Percentiles rank a stretch among this genome's conserved stretches.
Conservation (phyloP, 1,140 invertebrate genomes). For the Microplitis demolitor region DNA sequence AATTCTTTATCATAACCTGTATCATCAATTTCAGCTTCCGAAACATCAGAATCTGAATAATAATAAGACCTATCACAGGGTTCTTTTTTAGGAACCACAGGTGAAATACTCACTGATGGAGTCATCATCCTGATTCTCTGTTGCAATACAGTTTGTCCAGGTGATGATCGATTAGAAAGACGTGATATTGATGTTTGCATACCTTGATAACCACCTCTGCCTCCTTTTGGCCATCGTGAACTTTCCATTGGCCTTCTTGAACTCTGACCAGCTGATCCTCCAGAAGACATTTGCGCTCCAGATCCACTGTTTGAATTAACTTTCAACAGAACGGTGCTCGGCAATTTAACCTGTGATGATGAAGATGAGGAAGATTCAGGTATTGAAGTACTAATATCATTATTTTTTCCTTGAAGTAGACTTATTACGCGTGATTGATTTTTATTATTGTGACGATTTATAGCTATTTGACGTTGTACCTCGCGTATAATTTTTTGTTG, state of each 20-base stretch:
- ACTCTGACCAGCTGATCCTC: conserved; percentile 44
- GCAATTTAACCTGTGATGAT: conserved; percentile 44
- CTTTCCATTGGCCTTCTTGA: conserved; percentile 51
- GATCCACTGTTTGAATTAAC: conserved; percentile 43
- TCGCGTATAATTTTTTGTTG: conserved; percentile 81
- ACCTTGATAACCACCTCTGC: conserved; percentile 42
- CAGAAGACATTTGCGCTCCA: conserved; percentile 25
- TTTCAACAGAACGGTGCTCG: conserved; percentile 51
- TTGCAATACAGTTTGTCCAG: conserved; percentile 47
- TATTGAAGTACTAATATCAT: conserved; percentile 48
- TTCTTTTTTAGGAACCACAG: conserved; percentile 58
- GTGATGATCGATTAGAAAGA: conserved; percentile 40
- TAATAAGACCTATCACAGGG: conserved; percentile 51
- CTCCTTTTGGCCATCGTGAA: conserved; percentile 42
- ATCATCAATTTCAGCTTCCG: conserved; percentile 55
- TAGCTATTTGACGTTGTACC: conserved; percentile 73
- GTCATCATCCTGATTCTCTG: conserved; percentile 62
- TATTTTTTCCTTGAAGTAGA: conserved; percentile 69
- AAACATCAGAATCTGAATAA: conserved; percentile 56
- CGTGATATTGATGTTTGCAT: conserved; percentile 56
- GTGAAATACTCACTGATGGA: conserved; percentile 60
- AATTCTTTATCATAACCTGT: conserved; percentile 48
- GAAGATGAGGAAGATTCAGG: conserved; percentile 42
- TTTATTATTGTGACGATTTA: conserved; percentile 71
- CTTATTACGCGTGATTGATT: conserved; percentile 72